Evolutionary conservation across 2,888 invertebrate genomes (phyloP).

Genomic region (Caenorhabditis sp.): DNA sequence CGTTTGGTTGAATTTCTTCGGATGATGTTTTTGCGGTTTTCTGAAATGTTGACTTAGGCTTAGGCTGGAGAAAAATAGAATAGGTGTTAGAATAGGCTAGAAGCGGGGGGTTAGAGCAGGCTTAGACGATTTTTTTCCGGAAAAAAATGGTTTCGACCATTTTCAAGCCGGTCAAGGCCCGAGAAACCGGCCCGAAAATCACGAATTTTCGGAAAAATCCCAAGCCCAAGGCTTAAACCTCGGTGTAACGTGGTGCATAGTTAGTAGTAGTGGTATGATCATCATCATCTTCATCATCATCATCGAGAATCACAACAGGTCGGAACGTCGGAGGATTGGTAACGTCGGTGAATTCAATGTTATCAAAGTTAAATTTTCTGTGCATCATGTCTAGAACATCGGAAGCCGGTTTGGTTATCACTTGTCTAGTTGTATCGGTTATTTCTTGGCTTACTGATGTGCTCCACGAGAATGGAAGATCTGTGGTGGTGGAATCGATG

Average conservation of each 20-base stretch:
- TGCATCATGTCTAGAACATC: neutral
- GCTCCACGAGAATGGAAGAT: constrained; percentile 36
- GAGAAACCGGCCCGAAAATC: no score
- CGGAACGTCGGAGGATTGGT: neutral
- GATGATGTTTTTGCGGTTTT: constrained; percentile 10
- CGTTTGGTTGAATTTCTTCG: constrained; percentile 37
- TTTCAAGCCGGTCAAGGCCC: neutral
- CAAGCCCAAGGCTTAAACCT: no score
- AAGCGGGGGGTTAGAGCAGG: no score
- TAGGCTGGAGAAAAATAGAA: no score
- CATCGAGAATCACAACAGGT: neutral
- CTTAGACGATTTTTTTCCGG: no score
- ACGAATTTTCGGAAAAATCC: no score
- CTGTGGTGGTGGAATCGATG: constrained; percentile 10
- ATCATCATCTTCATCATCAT: neutral
- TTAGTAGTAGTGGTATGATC: neutral
- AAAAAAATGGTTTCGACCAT: neutral
- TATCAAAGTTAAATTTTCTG: neutral
- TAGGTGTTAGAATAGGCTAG: no score
- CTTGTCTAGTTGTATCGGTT: neutral
- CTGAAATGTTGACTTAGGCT: no score
- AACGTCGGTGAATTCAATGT: neutral
- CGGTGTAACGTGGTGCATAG: neutral
- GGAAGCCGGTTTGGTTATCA: neutral
- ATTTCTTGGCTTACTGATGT: neutral